A percentile compares a stretch with the other conserved stretches of the same genome.
Conservation (phyloP, 2,113 vertebrate genomes). For the Serinus canaria region DNA sequence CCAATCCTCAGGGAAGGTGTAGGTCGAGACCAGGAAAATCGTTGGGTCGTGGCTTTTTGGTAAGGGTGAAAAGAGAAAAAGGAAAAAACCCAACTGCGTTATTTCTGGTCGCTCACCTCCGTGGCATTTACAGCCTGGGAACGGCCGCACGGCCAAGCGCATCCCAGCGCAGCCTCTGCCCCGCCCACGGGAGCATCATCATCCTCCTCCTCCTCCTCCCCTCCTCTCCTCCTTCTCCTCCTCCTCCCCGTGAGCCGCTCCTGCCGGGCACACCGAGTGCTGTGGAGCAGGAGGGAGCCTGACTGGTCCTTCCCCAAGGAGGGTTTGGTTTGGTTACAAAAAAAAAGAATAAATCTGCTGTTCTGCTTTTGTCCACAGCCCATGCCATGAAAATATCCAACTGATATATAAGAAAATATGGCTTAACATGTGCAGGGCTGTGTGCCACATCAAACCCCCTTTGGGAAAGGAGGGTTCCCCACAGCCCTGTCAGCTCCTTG, state of each 20-base stretch:
- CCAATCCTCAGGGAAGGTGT: fast-evolving
- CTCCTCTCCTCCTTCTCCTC: not conserved
- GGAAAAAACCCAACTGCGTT: not conserved
- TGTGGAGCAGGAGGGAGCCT: not conserved
- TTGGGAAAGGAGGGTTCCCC: not conserved
- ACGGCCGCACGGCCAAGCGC: fast-evolving
- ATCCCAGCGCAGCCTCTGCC: not conserved
- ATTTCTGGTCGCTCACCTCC: not conserved
- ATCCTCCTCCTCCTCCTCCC: not conserved
- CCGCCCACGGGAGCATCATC: not conserved
- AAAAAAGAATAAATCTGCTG: not conserved
- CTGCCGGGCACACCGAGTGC: fast-evolving
- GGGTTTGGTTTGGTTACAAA: not conserved
- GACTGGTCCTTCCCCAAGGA: not conserved
- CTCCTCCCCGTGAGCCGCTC: too few species aligned
- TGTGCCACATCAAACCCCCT: not conserved
- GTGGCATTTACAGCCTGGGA: not conserved
- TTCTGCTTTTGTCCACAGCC: not conserved
- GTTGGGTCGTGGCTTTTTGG: not conserved
- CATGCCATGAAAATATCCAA: not conserved
- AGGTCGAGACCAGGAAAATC: not conserved
- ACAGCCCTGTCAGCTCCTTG: not conserved
- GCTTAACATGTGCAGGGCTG: not conserved
- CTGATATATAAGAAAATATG: not conserved
- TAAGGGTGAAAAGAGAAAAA: not conserved